These are phyloP conservation scores for Antedon bifida DNA, from an alignment of 35 echinoderm and acorn worm species.

Conservation along the genomic window DNA sequence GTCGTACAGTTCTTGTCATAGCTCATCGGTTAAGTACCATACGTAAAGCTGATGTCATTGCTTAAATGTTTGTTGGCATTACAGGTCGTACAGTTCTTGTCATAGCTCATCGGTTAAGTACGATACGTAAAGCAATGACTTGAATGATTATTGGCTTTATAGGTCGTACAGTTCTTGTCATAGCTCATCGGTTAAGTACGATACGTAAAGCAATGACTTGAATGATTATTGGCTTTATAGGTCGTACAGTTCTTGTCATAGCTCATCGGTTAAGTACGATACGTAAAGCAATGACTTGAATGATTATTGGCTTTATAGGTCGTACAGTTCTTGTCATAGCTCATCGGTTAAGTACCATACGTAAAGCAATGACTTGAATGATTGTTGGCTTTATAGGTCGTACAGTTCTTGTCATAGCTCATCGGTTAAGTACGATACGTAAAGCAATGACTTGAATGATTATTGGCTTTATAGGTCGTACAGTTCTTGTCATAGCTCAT, in stretches of 20 bases:
- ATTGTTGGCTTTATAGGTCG: constrained; percentile 35
- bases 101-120: constrained; percentile 86
- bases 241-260: constrained; percentile 82
- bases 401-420: constrained; percentile 85
- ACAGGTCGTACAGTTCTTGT: constrained; percentile 82
- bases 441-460: constrained; percentile 62
- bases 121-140: constrained; percentile 86
- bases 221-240: constrained; percentile 21
- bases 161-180: constrained; percentile 87
- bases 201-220: constrained; percentile 85
- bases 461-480: constrained; percentile 42
- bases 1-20: constrained; percentile 82
- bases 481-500: constrained; percentile 86
- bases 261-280: constrained; percentile 89
- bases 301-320: constrained; percentile 31
- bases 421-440: constrained; percentile 75
- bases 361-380: constrained; percentile 66
- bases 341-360: constrained; percentile 78
- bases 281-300: constrained; percentile 62
- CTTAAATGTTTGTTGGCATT: constrained; percentile 5
- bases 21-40: constrained; percentile 89
- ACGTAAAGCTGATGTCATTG: constrained; percentile 81
- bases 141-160: background rate
- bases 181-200: constrained; percentile 85
- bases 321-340: constrained; percentile 86